Evolutionary conservation across 2,797 vertebrate species (phyloP).

Genomic region (Aselliscus stoliczkanus): DNA sequence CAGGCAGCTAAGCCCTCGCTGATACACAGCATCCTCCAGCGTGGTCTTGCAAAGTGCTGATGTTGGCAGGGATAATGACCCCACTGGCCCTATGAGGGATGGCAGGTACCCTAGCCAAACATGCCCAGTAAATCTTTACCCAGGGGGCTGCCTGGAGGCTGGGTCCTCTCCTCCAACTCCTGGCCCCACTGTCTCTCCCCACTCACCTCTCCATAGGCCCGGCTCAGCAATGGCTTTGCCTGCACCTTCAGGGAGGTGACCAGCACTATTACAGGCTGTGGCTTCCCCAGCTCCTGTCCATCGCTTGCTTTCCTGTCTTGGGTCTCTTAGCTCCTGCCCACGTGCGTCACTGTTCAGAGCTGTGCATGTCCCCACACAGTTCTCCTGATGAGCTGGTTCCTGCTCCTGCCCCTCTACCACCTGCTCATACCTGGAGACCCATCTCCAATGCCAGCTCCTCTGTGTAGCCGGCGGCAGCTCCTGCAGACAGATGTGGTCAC

Average conservation of each 20-base stretch:
- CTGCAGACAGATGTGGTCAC: background rate
- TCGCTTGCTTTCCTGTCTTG: background rate
- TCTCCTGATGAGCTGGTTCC: background rate
- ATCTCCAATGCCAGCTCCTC: background rate
- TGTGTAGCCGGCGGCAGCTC: background rate
- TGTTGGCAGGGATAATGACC: background rate
- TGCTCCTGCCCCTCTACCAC: background rate
- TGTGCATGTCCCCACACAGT: too few species aligned
- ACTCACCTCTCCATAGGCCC: too few species aligned
- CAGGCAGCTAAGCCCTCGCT: background rate
- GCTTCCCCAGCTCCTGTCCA: background rate
- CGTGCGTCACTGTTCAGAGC: background rate
- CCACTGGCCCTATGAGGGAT: background rate
- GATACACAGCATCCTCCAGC: background rate
- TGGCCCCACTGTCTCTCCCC: too few species aligned
- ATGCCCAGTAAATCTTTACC: background rate
- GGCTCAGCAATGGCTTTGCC: background rate
- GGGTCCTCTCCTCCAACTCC: background rate
- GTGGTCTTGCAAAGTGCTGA: background rate
- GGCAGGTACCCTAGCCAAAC: background rate
- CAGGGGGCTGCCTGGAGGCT: background rate
- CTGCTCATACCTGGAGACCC: background rate
- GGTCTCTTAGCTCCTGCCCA: background rate
- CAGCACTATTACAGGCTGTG: accelerated
- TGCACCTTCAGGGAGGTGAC: background rate